Conservation (phyloP, 2,888 invertebrate species). For the Saturnia pavonia region DNA sequence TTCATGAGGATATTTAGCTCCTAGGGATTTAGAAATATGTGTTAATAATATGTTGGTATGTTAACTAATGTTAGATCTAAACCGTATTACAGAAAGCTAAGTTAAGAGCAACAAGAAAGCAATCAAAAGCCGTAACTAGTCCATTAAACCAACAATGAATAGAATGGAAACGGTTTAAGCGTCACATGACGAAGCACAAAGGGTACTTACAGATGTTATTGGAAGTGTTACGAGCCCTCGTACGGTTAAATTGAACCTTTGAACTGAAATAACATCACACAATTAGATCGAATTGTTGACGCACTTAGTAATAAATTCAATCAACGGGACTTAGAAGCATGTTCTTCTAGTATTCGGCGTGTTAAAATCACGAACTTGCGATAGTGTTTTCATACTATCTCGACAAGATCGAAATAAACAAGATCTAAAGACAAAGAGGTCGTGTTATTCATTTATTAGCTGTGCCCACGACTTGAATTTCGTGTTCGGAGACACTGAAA, state of each 20-base stretch:
- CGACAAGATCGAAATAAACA: background rate
- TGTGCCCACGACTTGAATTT: too few relatives aligned
- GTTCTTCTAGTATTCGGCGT: background rate
- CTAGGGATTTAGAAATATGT: background rate
- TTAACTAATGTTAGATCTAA: background rate
- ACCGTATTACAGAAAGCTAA: background rate
- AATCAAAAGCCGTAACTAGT: constrained; percentile 11
- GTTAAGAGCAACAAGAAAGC: background rate
- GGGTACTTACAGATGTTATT: constrained; percentile 12
- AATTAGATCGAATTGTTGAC: constrained; percentile 11
- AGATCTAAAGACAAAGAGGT: background rate
- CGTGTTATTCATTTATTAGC: too few relatives aligned
- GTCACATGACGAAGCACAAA: constrained; percentile 8
- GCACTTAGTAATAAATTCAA: constrained; percentile 1
- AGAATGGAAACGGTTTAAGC: constrained; percentile 7
- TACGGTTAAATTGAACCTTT: constrained; percentile 8
- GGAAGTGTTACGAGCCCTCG: constrained; percentile 12
- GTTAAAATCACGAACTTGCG: background rate
- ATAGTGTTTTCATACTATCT: background rate
- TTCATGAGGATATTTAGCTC: background rate
- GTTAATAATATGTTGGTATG: background rate
- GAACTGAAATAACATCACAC: constrained; percentile 12
- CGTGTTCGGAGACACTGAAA: too few relatives aligned
- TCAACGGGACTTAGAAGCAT: background rate
- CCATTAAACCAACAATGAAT: constrained; percentile 4